Conservation (phyloP, 2,888 invertebrate species). For the Serrognathus titanus region DNA sequence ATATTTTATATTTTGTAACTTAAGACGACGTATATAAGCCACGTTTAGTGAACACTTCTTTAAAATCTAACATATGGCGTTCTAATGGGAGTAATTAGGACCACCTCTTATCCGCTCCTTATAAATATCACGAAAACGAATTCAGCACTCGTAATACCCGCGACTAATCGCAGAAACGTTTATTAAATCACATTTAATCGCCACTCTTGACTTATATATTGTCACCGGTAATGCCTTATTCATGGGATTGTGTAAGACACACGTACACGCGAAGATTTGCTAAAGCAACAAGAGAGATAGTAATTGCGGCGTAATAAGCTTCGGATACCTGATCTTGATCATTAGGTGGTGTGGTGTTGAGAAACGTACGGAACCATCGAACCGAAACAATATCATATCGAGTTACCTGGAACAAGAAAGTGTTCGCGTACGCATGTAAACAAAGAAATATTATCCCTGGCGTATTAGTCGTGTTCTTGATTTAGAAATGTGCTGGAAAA, state of each 20-base stretch:
- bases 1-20: no score
- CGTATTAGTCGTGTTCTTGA: neutral
- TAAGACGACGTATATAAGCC: no score
- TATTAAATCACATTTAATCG: neutral
- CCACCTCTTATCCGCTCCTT: no score
- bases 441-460: neutral
- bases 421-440: neutral
- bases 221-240: neutral
- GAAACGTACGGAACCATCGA: constrained; percentile 8
- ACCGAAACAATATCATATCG: constrained; percentile 6
- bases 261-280: neutral
- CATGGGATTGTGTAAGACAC: neutral
- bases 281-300: neutral
- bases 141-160: no score
- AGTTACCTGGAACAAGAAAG: neutral
- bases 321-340: constrained; percentile 8
- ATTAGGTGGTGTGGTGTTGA: constrained; percentile 8
- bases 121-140: no score
- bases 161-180: neutral
- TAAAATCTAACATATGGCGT: no score
- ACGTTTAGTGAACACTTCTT: no score
- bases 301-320: neutral
- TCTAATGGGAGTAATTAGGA: no score
- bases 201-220: neutral
- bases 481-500: neutral